Evolutionary conservation across 1,140 invertebrate species (phyloP).

Genomic region (Battus philenor): DNA sequence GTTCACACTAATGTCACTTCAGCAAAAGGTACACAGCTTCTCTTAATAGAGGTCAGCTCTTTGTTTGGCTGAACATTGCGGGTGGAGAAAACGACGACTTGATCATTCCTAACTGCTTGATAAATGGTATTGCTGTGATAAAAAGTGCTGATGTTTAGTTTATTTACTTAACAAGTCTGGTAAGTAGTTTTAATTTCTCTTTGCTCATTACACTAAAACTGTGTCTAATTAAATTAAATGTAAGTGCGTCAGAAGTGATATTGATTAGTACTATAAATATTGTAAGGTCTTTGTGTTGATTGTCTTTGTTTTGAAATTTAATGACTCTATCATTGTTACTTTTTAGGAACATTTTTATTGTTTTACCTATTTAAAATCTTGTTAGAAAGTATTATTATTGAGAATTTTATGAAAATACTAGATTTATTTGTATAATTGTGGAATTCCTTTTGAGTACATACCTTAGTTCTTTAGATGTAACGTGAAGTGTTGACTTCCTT

Average conservation of each 20-base stretch:
- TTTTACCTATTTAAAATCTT: no score
- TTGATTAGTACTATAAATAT: conserved; percentile 1
- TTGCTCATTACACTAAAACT: not conserved
- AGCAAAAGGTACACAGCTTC: conserved; percentile 4
- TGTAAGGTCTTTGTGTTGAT: no score
- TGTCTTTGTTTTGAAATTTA: no score
- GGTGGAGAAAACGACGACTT: not conserved
- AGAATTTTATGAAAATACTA: no score
- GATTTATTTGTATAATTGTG: no score
- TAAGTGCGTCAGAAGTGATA: conserved; percentile 11
- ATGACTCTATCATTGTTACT: no score
- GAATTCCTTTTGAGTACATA: no score
- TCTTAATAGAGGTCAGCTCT: not conserved
- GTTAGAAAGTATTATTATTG: no score
- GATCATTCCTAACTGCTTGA: not conserved
- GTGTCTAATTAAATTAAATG: conserved; percentile 6
- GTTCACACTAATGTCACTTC: conserved; percentile 10
- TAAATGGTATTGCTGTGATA: not conserved
- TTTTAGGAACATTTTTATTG: no score
- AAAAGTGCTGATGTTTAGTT: not conserved
- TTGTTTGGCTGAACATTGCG: conserved; percentile 1
- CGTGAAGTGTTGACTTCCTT: no score
- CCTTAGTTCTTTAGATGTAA: no score
- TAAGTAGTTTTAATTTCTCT: conserved; percentile 3
- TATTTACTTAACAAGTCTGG: not conserved